Base-by-base conservation (phyloP, 2,888 invertebrate species). In the Cerastis rubricosa region DNA sequence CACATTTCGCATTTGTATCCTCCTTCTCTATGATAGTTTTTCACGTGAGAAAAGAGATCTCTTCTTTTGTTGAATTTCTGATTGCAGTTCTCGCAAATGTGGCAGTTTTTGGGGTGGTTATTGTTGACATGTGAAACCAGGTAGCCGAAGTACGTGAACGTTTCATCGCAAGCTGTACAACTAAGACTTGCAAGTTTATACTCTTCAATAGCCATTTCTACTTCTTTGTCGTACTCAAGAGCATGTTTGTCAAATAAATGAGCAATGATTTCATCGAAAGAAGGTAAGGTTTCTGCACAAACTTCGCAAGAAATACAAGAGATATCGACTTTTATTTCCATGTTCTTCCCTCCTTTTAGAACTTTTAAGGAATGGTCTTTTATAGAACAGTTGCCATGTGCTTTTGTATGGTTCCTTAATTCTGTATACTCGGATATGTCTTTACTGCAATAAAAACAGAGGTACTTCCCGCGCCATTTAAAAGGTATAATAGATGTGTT, bases 391-490 rank as follows among this genome's bases (percentile, higher is more conserved):
- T 92, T 85, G 0, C 96, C 96, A 78, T 96, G 96, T 0, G 92
- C 92, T 78, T 94, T 94, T 0, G 96, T 96, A 61, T 96, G 96
- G 75, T 92, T 92, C 25, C 93, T 89, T 2, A 96, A 80, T 59
- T 96, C 95, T 0, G 89, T 75, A 78, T 95, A 95, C 45, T 94
- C 94, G 0, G 92, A 70, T 0, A 95, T 85, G 74, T 95, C 92
- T 91, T 95, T 94, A 77, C 96, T 96, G 78, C 96, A 96, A 88
- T 94, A 95, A 87, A 96, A 96, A 84, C 96, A 96, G 0, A 96
- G 89, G 77, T 96, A 96, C 88, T 94, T 95, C 7, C 96, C 96
- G n/a, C 96, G 92, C 96, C 96, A 96, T 86, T 96, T 96, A 89
- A 96, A 96, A 4, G 96, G 96, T 89, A 96, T 94, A 1, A 96